Evolutionary conservation across 64 coral and sea anemone species (phyloP).

Genomic region (Montipora cactus): DNA sequence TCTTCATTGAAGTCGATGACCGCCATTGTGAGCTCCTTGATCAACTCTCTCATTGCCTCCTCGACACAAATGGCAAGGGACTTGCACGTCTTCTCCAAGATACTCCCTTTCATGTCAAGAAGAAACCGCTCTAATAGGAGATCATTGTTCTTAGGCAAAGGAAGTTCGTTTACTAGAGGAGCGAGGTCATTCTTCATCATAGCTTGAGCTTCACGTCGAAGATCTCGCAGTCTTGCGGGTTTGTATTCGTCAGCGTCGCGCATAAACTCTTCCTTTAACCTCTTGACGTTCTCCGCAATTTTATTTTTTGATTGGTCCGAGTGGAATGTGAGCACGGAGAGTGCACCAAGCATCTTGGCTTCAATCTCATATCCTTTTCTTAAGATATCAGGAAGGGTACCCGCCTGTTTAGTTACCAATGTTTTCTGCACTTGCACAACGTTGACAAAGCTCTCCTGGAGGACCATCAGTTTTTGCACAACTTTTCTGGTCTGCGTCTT

Average conservation of each 20-base stretch:
- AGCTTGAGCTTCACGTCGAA: not conserved
- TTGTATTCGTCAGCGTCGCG: conserved; percentile 9
- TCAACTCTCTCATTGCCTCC: not conserved
- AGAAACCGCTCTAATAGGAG: conserved; percentile 36
- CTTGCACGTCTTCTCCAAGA: conserved; percentile 60
- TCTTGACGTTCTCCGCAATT: not conserved
- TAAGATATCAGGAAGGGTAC: not conserved
- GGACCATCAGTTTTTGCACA: conserved; percentile 14
- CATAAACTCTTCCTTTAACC: not conserved
- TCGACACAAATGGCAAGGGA: conserved; percentile 13
- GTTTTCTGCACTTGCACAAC: conserved; percentile 32
- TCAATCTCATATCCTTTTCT: not conserved
- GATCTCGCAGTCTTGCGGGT: not conserved
- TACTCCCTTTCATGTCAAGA: conserved; percentile 56
- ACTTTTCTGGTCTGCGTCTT: not conserved
- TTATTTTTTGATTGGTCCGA: not conserved
- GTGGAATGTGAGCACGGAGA: not conserved
- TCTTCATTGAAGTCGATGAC: conserved; percentile 24
- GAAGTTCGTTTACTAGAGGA: not conserved
- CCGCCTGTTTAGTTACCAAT: not conserved
- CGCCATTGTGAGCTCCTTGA: not conserved
- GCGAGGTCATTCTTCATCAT: conserved; percentile 12
- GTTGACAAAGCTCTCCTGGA: conserved; percentile 45
- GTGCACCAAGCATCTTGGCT: not conserved
- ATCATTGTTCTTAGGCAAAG: not conserved